Conservation (phyloP, 2,797 vertebrate genomes). For the Clamator glandarius region DNA sequence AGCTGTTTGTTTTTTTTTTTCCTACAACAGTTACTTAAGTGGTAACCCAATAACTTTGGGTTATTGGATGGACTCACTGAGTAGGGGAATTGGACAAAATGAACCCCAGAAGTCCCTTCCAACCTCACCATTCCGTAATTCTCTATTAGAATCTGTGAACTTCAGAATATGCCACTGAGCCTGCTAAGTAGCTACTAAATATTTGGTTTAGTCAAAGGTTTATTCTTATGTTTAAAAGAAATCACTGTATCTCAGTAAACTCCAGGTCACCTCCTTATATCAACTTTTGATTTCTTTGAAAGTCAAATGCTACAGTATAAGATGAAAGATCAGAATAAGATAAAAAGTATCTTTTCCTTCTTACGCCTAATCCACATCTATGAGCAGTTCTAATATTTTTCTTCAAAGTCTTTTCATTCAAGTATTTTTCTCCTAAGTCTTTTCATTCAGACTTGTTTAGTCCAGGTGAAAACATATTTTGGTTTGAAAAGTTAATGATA, state of each 20-base stretch:
- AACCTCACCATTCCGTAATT: not conserved
- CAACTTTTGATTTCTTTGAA: not conserved
- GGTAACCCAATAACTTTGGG: not conserved
- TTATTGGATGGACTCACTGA: not conserved
- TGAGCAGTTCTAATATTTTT: not conserved
- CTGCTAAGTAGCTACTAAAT: not conserved
- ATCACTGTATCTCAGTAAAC: not conserved
- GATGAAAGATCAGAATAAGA: not conserved
- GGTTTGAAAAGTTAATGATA: not conserved
- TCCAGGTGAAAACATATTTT: not conserved
- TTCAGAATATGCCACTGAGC: not conserved
- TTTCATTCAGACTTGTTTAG: not conserved
- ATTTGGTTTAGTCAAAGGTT: not conserved
- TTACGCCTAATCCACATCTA: not conserved
- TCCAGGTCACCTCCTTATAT: not conserved
- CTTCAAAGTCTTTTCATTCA: too few relatives aligned
- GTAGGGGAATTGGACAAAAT: not conserved
- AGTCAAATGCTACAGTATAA: not conserved
- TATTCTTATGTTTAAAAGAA: not conserved
- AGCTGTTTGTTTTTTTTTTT: accelerated
- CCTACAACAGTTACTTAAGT: not conserved
- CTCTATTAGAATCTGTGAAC: not conserved
- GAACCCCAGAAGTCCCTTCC: not conserved
- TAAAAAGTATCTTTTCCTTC: not conserved
- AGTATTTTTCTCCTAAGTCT: too few relatives aligned